These are phyloP conservation scores for Rhadina sibilatrix DNA, from an alignment of 2,113 vertebrate species.

Conservation along the genomic window DNA sequence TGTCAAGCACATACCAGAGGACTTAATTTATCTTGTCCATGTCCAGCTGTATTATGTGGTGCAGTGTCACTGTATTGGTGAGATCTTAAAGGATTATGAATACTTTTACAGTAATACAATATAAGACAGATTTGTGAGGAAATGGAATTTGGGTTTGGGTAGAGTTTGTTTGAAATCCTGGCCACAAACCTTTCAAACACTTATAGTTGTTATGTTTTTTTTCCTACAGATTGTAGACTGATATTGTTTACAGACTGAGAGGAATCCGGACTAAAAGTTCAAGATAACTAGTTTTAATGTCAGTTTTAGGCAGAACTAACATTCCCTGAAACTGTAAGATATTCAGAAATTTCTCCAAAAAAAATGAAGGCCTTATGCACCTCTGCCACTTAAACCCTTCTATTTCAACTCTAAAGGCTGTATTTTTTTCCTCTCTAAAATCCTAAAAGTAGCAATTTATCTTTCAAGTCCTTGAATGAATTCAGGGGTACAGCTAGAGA, in stretches of 20 bases:
- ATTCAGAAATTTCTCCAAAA: neutral
- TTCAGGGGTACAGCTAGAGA: neutral
- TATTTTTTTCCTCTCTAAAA: neutral
- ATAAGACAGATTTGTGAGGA: neutral
- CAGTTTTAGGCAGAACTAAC: neutral
- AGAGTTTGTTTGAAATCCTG: neutral
- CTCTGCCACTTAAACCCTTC: neutral
- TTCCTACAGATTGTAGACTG: neutral
- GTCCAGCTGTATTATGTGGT: neutral
- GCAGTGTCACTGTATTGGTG: fast-evolving
- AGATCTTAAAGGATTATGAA: neutral
- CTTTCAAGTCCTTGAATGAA: neutral
- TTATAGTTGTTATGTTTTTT: neutral
- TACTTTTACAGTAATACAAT: neutral
- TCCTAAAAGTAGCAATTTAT: neutral
- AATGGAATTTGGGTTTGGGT: neutral
- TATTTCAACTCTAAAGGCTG: neutral
- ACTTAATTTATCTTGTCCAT: neutral
- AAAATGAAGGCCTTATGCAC: neutral
- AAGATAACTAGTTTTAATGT: neutral
- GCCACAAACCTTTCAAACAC: neutral
- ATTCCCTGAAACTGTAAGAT: neutral
- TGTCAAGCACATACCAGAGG: neutral
- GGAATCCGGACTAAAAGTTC: neutral
- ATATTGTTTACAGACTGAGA: neutral